Conservation (phyloP, 2,113 vertebrate species). For the Laticauda laticaudata region DNA sequence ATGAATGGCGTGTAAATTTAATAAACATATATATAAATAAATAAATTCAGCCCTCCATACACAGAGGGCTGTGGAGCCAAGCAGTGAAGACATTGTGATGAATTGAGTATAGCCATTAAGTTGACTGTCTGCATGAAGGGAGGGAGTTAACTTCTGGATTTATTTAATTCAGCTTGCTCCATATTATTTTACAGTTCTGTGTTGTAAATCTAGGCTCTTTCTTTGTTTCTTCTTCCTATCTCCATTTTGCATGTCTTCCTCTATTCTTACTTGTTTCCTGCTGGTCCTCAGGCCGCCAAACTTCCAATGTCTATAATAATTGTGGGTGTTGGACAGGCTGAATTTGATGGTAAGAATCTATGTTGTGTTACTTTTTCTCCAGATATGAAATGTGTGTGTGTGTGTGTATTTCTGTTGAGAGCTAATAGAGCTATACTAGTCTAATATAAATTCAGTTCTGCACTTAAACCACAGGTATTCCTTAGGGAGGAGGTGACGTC, state of each 20-base stretch:
- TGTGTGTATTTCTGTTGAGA: not conserved
- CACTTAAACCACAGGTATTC: not conserved
- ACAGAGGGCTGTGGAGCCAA: not conserved
- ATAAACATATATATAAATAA: not conserved
- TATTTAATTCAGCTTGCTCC: not conserved
- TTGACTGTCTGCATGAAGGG: not conserved
- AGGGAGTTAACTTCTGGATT: not conserved
- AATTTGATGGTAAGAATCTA: conserved; percentile 87
- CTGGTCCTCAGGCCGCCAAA: conserved; percentile 80
- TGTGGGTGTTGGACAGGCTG: conserved; percentile 90
- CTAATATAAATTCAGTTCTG: not conserved
- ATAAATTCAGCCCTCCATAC: not conserved
- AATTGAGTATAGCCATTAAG: not conserved
- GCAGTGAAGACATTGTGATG: too few relatives aligned
- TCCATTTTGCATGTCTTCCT: not conserved
- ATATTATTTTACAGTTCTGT: not conserved
- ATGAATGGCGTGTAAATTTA: not conserved
- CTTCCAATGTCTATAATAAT: conserved; percentile 98
- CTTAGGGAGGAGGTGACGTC: not conserved
- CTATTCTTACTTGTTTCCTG: not conserved
- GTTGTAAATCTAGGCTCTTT: not conserved
- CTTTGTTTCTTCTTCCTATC: not conserved
- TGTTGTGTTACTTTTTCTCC: not conserved
- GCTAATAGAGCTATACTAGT: not conserved
- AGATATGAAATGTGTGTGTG: not conserved